Evolutionary conservation across 2,113 vertebrate species (phyloP).

Genomic region (Asarcornis scutulata): DNA sequence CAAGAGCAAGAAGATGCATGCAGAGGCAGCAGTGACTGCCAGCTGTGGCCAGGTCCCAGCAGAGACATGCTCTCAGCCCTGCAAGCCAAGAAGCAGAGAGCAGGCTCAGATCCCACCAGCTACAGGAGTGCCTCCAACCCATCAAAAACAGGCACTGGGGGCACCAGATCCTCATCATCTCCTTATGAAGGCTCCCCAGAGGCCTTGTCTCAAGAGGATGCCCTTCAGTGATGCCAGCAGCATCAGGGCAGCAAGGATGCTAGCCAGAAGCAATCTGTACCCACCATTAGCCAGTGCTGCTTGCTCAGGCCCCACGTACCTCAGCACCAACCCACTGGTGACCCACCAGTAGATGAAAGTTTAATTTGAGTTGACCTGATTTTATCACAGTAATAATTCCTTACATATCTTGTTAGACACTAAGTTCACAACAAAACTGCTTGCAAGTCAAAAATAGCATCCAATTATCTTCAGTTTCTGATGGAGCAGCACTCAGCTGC

Average conservation of each 20-base stretch:
- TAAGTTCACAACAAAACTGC: neutral
- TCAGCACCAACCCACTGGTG: neutral
- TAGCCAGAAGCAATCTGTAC: fast-evolving
- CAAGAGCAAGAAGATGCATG: fast-evolving
- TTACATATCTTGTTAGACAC: neutral
- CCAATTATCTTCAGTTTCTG: neutral
- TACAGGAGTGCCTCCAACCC: neutral
- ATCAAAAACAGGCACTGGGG: neutral
- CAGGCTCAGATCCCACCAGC: fast-evolving
- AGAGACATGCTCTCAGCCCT: fast-evolving
- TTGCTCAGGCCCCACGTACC: neutral
- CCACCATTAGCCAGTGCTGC: fast-evolving
- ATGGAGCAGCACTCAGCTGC: neutral
- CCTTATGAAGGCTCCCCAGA: neutral
- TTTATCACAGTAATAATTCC: neutral
- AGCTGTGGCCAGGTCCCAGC: neutral
- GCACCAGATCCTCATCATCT: neutral
- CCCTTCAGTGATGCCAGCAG: fast-evolving
- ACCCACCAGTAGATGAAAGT: fast-evolving
- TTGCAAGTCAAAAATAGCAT: neutral
- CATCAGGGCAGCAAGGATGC: too few relatives aligned
- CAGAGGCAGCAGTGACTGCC: neutral
- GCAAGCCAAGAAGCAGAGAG: neutral
- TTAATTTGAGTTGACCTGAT: fast-evolving
- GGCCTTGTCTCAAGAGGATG: fast-evolving